A percentile compares a stretch with the other conserved stretches of the same genome.
phyloP scores from a whole-genome alignment of 2,797 vertebrate genomes.

The Chaetophractus vellerosus region DNA sequence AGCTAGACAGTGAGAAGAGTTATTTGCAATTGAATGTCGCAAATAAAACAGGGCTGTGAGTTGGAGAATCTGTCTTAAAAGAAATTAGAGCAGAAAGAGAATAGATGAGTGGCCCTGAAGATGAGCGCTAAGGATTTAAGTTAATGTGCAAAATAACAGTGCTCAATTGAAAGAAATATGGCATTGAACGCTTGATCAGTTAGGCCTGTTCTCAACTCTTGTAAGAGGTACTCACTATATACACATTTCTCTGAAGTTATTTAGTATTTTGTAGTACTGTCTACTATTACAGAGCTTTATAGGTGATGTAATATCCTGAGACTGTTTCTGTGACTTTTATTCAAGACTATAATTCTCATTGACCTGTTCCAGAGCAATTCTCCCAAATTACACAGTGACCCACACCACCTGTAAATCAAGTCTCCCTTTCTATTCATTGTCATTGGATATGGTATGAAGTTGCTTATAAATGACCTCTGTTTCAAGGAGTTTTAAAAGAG shows the following conservation, averaged over 20 bases:
- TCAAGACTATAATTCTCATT: not conserved
- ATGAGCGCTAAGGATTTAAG: slow-evolving; percentile 8
- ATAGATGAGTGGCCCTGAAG: not conserved
- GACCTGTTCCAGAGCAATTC: not conserved
- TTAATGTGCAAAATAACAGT: not conserved
- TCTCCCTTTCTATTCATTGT: slow-evolving; percentile 13
- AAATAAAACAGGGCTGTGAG: not conserved
- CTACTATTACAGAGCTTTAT: not conserved
- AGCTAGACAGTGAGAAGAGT: not conserved
- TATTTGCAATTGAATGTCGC: not conserved
- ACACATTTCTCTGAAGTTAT: not conserved
- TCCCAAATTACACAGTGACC: not conserved
- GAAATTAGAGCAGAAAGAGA: not conserved
- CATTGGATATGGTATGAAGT: not conserved
- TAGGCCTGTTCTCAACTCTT: not conserved
- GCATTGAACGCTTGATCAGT: not conserved
- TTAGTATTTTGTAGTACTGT: not conserved
- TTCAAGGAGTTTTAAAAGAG: not conserved
- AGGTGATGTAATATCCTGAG: not conserved
- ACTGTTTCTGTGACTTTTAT: slow-evolving; percentile 29
- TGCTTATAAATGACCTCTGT: slow-evolving; percentile 18
- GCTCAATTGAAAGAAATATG: not conserved
- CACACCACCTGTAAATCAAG: not conserved
- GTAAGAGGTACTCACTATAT: not conserved
- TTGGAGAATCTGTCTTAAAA: not conserved